Base-by-base conservation (phyloP, 2,888 invertebrate genomes). In the Bruchidius siliquastri region DNA sequence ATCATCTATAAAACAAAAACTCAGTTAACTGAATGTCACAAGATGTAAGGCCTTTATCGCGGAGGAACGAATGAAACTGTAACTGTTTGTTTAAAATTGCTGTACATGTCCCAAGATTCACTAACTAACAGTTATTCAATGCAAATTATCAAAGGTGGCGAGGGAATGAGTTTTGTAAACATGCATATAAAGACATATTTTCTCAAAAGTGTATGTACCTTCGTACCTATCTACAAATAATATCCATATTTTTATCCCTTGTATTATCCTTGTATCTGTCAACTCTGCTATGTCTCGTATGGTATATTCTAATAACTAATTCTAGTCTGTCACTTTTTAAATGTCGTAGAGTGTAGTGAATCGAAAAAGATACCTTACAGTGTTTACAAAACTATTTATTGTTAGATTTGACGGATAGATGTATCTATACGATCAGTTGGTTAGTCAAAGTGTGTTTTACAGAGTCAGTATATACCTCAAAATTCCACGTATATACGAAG, bases 301-400 rank as follows among this genome's bases (percentile, higher is more conserved):
- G 77, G 30, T 78, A n/a, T n/a, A 77, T 76, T 76, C 78, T 80
- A 21, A 76, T 79, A 79, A 76, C 76, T 78, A 75, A 76, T 75
- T 75, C 76, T 80, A 81, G 80, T 81, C 81, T 80, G 76, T 80
- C 80, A 81, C 80, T 78, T 80, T 81, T 80, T 81, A 77, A 79
- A 80, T 81, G 81, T 81, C 77, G 80, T 81, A 80, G 80, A 68
- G 75, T 76, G 76, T 77, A 77, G 77, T 77, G 74, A 71, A 20
- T 71, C 71, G 6, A 18, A 30, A 49, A 71, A 71, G 69, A 69
- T 26, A 21, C 22, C 26, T 69, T 69, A 26, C 49, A 49, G 49
- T 49, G 49, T 49, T 49, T 49, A 75, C 72, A 74, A 74, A 71
- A 72, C 74, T 72, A 49, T 49, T 49, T 49, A 49, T 49, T 49